Conservation (phyloP, 2,888 invertebrate genomes). For the Mechanitis messenoides region DNA sequence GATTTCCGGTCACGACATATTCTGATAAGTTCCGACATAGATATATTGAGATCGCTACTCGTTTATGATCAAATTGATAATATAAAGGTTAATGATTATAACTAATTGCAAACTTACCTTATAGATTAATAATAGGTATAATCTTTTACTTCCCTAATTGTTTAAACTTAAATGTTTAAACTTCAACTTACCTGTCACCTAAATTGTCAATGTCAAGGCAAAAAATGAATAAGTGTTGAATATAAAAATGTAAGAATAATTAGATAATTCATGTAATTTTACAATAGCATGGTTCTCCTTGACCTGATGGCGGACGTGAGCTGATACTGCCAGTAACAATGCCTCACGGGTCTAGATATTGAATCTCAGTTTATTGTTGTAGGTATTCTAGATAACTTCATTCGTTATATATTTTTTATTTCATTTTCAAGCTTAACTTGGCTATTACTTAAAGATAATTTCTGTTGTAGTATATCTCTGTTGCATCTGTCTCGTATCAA, state of each 20-base stretch:
- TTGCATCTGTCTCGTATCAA: no score
- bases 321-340: conserved; percentile 16
- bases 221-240: no score
- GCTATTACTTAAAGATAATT: no score
- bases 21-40: conserved; percentile 31
- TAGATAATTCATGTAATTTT: conserved; percentile 42
- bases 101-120: background rate
- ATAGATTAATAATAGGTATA: background rate
- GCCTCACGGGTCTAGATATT: conserved; percentile 1
- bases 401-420: no score
- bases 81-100: background rate
- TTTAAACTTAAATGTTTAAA: no score
- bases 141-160: background rate
- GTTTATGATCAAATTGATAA: background rate
- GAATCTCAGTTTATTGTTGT: background rate
- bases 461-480: no score
- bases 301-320: conserved; percentile 33
- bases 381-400: background rate
- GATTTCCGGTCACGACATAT: conserved; percentile 53
- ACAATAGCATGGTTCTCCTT: conserved; percentile 40
- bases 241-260: conserved; percentile 27
- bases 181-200: no score
- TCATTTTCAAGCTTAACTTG: no score
- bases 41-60: conserved; percentile 12
- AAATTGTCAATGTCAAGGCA: no score